These are phyloP conservation scores for Belonocnema kinseyi DNA, from an alignment of 1,140 invertebrate genomes.

Conservation along the genomic window DNA sequence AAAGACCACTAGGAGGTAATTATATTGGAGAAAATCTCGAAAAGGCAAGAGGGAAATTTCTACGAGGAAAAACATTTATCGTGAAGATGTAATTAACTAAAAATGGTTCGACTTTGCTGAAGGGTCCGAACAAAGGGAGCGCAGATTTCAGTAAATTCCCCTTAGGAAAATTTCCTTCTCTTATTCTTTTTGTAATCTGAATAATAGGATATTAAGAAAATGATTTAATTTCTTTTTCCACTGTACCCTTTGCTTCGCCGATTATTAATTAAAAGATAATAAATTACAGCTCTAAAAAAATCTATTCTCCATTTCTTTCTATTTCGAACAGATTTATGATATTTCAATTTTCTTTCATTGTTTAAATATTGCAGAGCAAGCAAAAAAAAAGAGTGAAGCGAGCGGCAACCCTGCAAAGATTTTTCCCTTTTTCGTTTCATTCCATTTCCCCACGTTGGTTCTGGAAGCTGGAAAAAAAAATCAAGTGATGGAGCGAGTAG, in stretches of 20 bases:
- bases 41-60: background rate
- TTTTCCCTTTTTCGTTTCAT: slow-evolving; percentile 55
- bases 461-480: slow-evolving; percentile 55
- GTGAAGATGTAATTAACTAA: slow-evolving; percentile 58
- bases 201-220: background rate
- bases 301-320: too few species aligned
- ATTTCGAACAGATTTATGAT: background rate
- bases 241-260: too few species aligned
- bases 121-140: slow-evolving; percentile 33
- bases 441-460: slow-evolving; percentile 55
- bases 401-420: slow-evolving; percentile 53
- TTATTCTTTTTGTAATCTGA: background rate
- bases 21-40: slow-evolving; percentile 24
- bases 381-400: slow-evolving; percentile 28
- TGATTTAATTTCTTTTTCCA: background rate
- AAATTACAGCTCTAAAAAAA: too few species aligned
- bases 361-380: slow-evolving; percentile 6
- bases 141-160: slow-evolving; percentile 30
- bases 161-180: background rate
- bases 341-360: background rate
- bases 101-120: slow-evolving; percentile 37
- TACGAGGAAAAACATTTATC: slow-evolving; percentile 50
- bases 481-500: slow-evolving; percentile 52
- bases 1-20: slow-evolving; percentile 32
- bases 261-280: too few species aligned